Conservation (phyloP, 1,140 invertebrate species). For the Chymomyza costata region DNA sequence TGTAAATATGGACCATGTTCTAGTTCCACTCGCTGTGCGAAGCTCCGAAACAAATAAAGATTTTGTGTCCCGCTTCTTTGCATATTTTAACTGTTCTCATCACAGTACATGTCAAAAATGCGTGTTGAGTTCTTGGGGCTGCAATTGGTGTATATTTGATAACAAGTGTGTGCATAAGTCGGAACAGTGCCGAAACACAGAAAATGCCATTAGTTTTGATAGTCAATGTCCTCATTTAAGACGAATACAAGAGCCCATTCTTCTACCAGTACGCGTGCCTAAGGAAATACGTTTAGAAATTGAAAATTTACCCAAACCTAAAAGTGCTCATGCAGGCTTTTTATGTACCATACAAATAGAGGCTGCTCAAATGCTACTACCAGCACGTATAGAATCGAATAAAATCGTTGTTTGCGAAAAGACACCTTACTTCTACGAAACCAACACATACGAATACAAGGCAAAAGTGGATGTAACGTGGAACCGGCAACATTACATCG, state of each 20-base stretch:
- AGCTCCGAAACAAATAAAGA: slow-evolving; percentile 92
- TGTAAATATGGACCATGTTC: slow-evolving; percentile 88
- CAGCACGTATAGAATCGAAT: slow-evolving; percentile 88
- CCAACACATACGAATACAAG: slow-evolving; percentile 88
- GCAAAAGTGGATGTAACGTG: slow-evolving; percentile 92
- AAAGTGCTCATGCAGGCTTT: slow-evolving; percentile 89
- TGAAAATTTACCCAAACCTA: slow-evolving; percentile 91
- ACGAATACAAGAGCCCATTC: slow-evolving; percentile 80
- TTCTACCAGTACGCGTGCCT: slow-evolving; percentile 91
- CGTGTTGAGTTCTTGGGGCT: slow-evolving; percentile 92
- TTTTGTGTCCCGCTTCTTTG: slow-evolving; percentile 94
- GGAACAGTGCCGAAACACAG: slow-evolving; percentile 85
- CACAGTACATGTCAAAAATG: slow-evolving; percentile 91
- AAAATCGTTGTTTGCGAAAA: slow-evolving; percentile 92
- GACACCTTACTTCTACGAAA: slow-evolving; percentile 93
- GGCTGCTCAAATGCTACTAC: slow-evolving; percentile 90
- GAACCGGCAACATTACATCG: slow-evolving; percentile 94
- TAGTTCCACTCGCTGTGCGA: slow-evolving; percentile 93
- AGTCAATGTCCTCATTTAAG: slow-evolving; percentile 90
- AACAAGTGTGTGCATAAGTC: slow-evolving; percentile 94
- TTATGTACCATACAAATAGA: slow-evolving; percentile 94
- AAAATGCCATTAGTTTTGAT: slow-evolving; percentile 87
- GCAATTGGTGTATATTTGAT: slow-evolving; percentile 97
- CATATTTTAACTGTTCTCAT: slow-evolving; percentile 94
- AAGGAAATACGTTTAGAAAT: slow-evolving; percentile 92